phyloP scores from a whole-genome alignment of 2,113 vertebrate genomes.

The Tinamus guttatus region DNA sequence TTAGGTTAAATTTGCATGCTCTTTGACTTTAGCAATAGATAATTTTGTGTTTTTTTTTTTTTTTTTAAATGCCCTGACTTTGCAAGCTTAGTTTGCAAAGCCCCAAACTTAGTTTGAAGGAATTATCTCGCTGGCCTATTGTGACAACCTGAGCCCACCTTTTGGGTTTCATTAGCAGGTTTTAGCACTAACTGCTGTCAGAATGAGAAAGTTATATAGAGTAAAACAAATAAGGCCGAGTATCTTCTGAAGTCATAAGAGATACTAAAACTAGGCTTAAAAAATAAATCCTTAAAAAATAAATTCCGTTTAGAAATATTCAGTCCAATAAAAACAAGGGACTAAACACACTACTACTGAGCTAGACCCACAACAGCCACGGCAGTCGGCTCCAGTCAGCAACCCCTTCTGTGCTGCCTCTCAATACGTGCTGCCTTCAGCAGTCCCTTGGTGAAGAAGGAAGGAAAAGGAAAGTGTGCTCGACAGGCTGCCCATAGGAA shows the following conservation, averaged over 20 bases:
- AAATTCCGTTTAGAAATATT: background rate
- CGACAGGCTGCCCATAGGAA: background rate
- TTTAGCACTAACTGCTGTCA: background rate
- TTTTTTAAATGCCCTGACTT: no score
- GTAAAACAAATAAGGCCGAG: background rate
- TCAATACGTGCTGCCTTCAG: background rate
- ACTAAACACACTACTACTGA: background rate
- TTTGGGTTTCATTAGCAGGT: background rate
- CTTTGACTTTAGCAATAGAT: background rate
- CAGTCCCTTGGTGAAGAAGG: background rate
- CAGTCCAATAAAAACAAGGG: background rate
- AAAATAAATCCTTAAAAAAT: background rate
- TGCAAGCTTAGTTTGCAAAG: no score
- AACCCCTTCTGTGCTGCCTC: background rate
- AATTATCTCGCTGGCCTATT: background rate
- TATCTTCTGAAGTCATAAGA: background rate
- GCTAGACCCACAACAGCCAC: background rate
- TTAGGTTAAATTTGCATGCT: background rate
- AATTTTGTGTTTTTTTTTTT: background rate
- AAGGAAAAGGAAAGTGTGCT: background rate
- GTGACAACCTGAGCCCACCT: background rate
- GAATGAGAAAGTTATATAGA: background rate
- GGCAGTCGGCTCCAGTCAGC: background rate
- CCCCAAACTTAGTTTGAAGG: background rate
- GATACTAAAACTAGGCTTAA: background rate